Base-by-base conservation (phyloP, 2,113 vertebrate species). In the Cinclus cinclus region DNA sequence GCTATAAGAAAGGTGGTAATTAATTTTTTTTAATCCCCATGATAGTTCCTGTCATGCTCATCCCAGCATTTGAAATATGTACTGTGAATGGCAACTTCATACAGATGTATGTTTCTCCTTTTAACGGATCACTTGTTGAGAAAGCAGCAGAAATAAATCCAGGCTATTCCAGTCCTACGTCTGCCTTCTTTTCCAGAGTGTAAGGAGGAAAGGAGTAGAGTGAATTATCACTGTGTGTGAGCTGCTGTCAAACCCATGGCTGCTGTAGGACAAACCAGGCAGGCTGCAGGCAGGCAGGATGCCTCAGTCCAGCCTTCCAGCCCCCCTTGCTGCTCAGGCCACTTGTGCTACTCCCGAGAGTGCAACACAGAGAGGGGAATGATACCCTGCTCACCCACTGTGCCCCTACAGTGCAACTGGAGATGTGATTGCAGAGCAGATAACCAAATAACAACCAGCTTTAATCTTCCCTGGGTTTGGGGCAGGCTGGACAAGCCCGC, bases 401-500 rank as follows among this genome's bases (percentile, higher is more conserved):
- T 22, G 46, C 21, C 50, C 25, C 84, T 39, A 9, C 10, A 0
- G 31, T 42, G 33, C 64, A 75, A 23, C 71, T 67, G 42, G 83
- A 62, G 89, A 21, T 87, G 69, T 41, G 83, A 63, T 71, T 60
- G 71, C 80, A 78, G 33, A 21, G 20, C 69, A 83, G 86, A 90
- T 94, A 91, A 50, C 18, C 68, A 93, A 83, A 90, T 64, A 67
- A 52, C 63, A 39, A 5, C n/a, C 15, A 70, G 68, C 90, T 94
- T 96, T 92, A 59, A 94, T 95, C 89, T 94, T 83, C 63, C 25
- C 58, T 3, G 12, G 16, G 39, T 22, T 87, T 70, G 33, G 49
- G 90, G 90, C 82, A 88, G 92, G 78, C 88, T 79, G 87, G 85
- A 78, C 83, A 64, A 75, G 77, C 89, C 92, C 3, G 80, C 73